Evolutionary conservation across 1,140 invertebrate species (phyloP), one percentile per base, ranked within the genome.

Genomic region (Magallana gigas): DNA sequence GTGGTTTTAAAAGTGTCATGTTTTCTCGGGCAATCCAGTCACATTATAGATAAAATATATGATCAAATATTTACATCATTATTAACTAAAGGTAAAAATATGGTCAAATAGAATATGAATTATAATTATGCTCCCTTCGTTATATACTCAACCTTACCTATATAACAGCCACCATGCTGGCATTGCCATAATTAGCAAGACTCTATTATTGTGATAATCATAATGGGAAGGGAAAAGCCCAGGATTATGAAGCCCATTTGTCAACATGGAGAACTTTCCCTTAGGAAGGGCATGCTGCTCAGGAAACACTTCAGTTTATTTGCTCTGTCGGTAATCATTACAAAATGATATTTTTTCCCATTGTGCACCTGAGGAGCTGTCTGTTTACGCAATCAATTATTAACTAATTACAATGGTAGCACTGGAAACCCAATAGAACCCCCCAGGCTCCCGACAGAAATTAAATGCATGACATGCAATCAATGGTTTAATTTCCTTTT

Each of bases 371-470:
- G 68, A 76, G 36, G 68, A 29, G 68, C 68, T 29, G 23, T 29
- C 14, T 76, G 68, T 76, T 76, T 76, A 29, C 23, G 23, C 36
- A 76, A 76, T 76, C 68, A 76, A 76, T 76, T 76, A 76, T 76
- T 76, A 76, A 76, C 68, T 76, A 76, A 76, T 76, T 76, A 76
- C 68, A 29, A 23, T 76, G 68, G 18, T 11, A 12, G 14, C 12
- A 23, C 8, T 7, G 60, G 5, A 64, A 76, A 36, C 8, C 23
- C 23, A 76, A 64, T 64, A 36, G 68, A 36, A 18, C 68, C 68
- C 68, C 23, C 68, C 68, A 36, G 60, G 23, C 23, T 29, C 23
- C 23, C 23, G 36, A 29, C 18, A 8, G 68, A 76, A 76, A 76
- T 29, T 48, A 48, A 48, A 48, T 36, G 18, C 68, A 76, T 18